Percentiles rank a stretch among this genome's conserved stretches.
phyloP scores from a whole-genome alignment of 1,140 invertebrate species.

The Orius insidiosus region DNA sequence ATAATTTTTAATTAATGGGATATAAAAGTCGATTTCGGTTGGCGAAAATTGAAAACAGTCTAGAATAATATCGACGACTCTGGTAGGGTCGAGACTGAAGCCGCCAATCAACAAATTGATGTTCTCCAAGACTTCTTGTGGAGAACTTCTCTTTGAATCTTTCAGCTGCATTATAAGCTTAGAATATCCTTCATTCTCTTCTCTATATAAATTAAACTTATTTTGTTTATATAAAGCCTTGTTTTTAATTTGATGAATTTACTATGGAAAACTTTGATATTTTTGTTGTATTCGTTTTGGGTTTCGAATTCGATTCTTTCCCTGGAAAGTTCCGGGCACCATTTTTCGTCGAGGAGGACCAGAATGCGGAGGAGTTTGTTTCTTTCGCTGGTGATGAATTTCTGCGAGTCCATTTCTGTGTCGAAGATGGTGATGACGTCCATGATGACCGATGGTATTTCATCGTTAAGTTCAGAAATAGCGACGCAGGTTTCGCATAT shows the following conservation, averaged over 20 bases:
- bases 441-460: conserved; percentile 55
- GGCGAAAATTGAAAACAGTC: conserved; percentile 90
- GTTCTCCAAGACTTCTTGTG: conserved; percentile 54
- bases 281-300: conserved; percentile 79
- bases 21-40: conserved; percentile 52
- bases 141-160: conserved; percentile 41
- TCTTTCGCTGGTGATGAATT: conserved; percentile 41
- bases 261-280: conserved; percentile 79
- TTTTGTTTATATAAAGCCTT: conserved; percentile 94
- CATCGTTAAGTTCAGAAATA: conserved; percentile 32
- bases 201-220: conserved; percentile 95
- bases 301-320: conserved; percentile 88
- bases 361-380: conserved; percentile 4
- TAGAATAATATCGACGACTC: conserved; percentile 89
- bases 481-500: conserved; percentile 19
- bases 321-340: conserved; percentile 72
- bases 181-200: conserved; percentile 97
- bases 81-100: conserved; percentile 97
- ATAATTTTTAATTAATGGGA: conserved; percentile 66
- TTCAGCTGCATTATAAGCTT: conserved; percentile 87
- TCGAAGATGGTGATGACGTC: conserved; percentile 65
- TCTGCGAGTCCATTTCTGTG: conserved; percentile 44
- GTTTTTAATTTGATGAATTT: conserved; percentile 98
- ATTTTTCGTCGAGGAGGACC: conserved; percentile 30
- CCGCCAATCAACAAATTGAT: conserved; percentile 91